These are phyloP conservation scores for Ptychodera flava DNA, from an alignment of 35 echinoderm and acorn worm genomes.

Conservation along the genomic window DNA sequence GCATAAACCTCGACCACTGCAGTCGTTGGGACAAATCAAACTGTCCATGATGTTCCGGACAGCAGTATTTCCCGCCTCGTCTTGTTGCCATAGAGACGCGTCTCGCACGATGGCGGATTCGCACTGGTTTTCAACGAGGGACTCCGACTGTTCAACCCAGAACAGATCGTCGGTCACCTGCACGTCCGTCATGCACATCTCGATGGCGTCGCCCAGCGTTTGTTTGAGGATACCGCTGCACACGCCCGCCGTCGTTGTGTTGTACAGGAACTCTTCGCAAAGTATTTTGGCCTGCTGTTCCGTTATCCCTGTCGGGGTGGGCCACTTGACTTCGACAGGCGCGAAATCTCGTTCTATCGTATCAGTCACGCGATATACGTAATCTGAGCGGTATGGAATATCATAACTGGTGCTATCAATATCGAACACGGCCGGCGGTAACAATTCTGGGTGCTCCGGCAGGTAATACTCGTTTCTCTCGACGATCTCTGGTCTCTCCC, in stretches of 20 bases:
- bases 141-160: conserved; percentile 67
- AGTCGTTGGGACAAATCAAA: conserved; percentile 87
- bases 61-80: conserved; percentile 10
- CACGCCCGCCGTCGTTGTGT: conserved; percentile 50
- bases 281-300: conserved; percentile 64
- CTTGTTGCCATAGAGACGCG: conserved; percentile 28
- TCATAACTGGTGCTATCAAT: not conserved
- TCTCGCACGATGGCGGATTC: conserved; percentile 56
- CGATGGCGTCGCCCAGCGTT: conserved; percentile 69
- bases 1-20: conserved; percentile 68
- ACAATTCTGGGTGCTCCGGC: too few relatives aligned
- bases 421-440: not conserved
- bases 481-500: not conserved
- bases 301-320: conserved; percentile 81
- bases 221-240: conserved; percentile 29
- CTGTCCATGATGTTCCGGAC: conserved; percentile 36
- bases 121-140: conserved; percentile 81
- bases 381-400: not conserved
- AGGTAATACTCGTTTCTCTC: not conserved
- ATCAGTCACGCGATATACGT: not conserved
- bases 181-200: conserved; percentile 78
- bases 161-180: conserved; percentile 85
- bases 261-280: conserved; percentile 51
- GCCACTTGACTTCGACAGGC: conserved; percentile 59
- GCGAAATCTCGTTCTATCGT: conserved; percentile 15